Base-by-base conservation (phyloP, 2,888 invertebrate genomes). In the Oxyscelio sp. region DNA sequence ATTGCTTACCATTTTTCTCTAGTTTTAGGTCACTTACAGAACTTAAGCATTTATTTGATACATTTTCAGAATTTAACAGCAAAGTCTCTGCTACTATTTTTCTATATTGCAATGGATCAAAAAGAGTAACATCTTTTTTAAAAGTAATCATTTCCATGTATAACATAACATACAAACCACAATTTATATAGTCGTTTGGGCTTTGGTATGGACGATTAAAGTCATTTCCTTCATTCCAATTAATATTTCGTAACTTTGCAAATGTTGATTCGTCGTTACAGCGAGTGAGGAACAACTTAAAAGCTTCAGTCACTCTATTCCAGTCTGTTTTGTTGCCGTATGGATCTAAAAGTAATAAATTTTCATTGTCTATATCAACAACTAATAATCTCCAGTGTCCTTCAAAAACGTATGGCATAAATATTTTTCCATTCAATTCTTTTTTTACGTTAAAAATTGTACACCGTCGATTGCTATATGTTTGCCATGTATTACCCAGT, bases 161-260 rank as follows among this genome's bases (percentile, higher is more conserved):
- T 40, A 40, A n/a, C n/a, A n/a, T 40, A n/a, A 40, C 40, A n/a
- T 40, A 40, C n/a, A 40, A n/a, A n/a, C n/a, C 40, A 40, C 40
- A 40, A n/a, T 40, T 40, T 5, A 1, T 1, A 40, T 15, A 0
- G n/a, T 40, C 40, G n/a, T 40, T 5, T n/a, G 1, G 1, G 13
- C 3, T 2, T 40, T 40, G n/a, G 2, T n/a, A 40, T 8, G 40
- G 40, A n/a, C n/a, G 40, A 40, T 40, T 15, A n/a, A 40, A n/a
- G 5, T 13, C 40, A n/a, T 40, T 9, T 40, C 3, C 40, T n/a
- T 40, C 40, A 13, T 40, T 13, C 2, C 13, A 40, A 2, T 40
- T 5, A 13, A 40, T 40, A 13, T 40, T 15, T 40, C 40, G 40
- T n/a, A 40, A 40, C 15, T 40, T 13, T 3, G 40, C 40, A 5